Evolutionary conservation across 2,113 vertebrate species (phyloP).

Genomic region (Semnornis frantzii): DNA sequence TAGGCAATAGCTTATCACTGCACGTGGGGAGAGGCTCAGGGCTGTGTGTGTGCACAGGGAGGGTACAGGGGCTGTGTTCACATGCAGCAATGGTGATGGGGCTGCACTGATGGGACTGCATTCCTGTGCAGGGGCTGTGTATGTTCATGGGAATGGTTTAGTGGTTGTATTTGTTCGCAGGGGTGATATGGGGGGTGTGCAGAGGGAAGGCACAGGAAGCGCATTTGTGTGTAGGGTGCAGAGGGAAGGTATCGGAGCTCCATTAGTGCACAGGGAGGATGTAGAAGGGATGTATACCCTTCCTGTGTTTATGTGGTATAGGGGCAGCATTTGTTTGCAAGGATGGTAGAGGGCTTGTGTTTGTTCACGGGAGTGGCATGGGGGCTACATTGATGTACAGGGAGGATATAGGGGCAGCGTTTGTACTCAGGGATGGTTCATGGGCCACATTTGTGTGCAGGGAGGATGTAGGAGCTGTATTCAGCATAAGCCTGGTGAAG

Average conservation of each 20-base stretch:
- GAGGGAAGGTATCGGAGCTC: background rate
- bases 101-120: background rate
- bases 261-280: background rate
- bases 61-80: background rate
- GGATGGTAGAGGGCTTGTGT: background rate
- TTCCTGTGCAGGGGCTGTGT: background rate
- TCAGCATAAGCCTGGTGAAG: background rate
- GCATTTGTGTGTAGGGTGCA: background rate
- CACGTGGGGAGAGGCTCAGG: fast-evolving
- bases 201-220: background rate
- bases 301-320: background rate
- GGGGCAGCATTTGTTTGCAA: background rate
- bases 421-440: too few relatives aligned
- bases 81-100: background rate
- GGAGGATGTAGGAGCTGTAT: background rate
- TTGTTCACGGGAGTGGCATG: too few relatives aligned
- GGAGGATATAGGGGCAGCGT: background rate
- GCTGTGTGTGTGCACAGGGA: background rate
- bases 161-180: too few relatives aligned
- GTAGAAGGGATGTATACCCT: too few relatives aligned
- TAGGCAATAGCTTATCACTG: background rate
- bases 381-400: background rate
- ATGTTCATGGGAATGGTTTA: background rate
- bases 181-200: background rate
- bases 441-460: too few relatives aligned